Conservation (phyloP, 2,797 vertebrate genomes). For the Acrocephalus scirpaceus region DNA sequence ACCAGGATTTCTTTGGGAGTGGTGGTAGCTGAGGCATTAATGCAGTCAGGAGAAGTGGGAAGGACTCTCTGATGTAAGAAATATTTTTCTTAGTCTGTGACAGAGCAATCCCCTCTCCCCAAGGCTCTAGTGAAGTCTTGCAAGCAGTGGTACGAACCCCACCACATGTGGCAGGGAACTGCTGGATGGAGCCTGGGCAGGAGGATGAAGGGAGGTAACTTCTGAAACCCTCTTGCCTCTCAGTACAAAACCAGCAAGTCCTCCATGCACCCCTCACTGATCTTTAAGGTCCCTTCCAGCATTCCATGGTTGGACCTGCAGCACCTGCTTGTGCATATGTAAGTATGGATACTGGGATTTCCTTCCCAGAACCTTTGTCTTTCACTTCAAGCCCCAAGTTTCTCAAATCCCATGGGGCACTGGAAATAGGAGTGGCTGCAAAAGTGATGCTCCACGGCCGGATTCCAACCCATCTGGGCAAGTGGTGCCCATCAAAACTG, state of each 20-base stretch:
- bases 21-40: neutral
- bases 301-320: neutral
- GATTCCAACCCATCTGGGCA: rapidly evolving
- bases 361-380: neutral
- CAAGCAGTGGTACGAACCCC: rapidly evolving
- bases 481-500: neutral
- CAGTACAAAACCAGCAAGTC: neutral
- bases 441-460: rapidly evolving
- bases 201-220: rapidly evolving
- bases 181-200: neutral
- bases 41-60: neutral
- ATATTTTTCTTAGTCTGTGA: neutral
- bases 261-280: rapidly evolving
- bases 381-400: neutral
- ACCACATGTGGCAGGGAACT: neutral
- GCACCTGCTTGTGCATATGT: rapidly evolving
- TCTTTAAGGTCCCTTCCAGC: neutral
- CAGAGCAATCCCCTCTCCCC: neutral
- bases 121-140: neutral
- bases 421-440: neutral
- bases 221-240: neutral
- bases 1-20: neutral
- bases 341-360: neutral
- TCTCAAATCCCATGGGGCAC: neutral
- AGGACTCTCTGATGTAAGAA: neutral